Percentiles rank a stretch among this genome's conserved stretches.
Evolutionary conservation across 1,140 invertebrate species (phyloP).

Genomic region (Drosophila parvula): DNA sequence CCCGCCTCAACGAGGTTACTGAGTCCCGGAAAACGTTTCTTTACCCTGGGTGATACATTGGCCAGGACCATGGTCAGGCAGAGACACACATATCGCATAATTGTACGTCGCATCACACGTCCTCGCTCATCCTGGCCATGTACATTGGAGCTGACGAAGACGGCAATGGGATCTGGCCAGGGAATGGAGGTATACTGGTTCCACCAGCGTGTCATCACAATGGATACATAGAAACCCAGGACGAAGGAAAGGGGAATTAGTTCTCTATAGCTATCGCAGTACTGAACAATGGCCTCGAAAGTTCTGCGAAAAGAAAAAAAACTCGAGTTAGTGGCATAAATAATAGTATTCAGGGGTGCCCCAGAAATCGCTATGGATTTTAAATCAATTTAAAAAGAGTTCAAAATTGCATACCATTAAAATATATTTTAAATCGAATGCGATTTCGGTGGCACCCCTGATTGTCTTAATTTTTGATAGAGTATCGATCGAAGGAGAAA

Average conservation of each 20-base stretch:
- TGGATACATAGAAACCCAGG: conserved; percentile 96
- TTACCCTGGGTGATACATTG: conserved; percentile 94
- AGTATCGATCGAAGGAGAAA: not conserved
- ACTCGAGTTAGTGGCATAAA: fast-evolving
- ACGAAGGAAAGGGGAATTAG: conserved; percentile 94
- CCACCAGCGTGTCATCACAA: conserved; percentile 98
- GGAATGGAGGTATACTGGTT: conserved; percentile 92
- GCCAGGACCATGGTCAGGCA: conserved; percentile 93
- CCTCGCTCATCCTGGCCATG: conserved; percentile 92
- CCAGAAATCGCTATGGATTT: not conserved
- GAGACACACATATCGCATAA: conserved; percentile 93
- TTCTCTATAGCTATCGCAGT: conserved; percentile 92
- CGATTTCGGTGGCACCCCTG: not conserved
- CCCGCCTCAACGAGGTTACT: conserved; percentile 95
- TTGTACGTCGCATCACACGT: conserved; percentile 93
- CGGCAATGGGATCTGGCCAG: conserved; percentile 93
- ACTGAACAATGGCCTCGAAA: conserved; percentile 91
- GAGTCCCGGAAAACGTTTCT: conserved; percentile 95
- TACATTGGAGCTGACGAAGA: conserved; percentile 87
- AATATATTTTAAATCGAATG: not conserved
- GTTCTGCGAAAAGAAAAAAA: conserved; percentile 83
- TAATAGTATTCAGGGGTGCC: not conserved
- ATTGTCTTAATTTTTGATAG: too few relatives aligned
- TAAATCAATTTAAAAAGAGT: not conserved
- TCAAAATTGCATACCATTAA: not conserved